These are phyloP conservation scores for Acrossocheilus fasciatus DNA, from an alignment of 2,797 vertebrate species.

Conservation along the genomic window DNA sequence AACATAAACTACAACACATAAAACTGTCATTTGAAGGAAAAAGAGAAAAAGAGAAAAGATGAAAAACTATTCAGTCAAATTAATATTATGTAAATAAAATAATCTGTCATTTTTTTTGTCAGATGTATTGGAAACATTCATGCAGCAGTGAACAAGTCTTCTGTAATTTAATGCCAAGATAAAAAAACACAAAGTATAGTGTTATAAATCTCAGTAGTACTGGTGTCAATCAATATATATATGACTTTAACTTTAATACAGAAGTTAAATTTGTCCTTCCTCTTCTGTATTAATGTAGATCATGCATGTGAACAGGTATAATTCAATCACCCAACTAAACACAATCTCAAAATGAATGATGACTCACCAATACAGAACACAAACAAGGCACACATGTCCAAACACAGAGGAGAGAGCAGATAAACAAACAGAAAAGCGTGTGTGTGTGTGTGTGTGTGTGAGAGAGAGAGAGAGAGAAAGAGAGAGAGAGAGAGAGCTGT, in stretches of 20 bases:
- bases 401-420: neutral
- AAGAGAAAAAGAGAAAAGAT: neutral
- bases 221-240: neutral
- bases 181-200: neutral
- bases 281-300: neutral
- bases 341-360: too few relatives aligned
- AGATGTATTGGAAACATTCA: neutral
- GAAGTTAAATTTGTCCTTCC: neutral
- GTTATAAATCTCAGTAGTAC: neutral
- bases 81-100: too few relatives aligned
- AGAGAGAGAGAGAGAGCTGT: neutral
- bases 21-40: neutral
- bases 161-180: neutral
- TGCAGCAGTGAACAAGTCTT: neutral
- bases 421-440: neutral
- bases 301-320: neutral
- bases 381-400: neutral
- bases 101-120: too few relatives aligned
- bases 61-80: neutral
- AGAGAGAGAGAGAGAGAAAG: too few relatives aligned
- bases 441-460: neutral
- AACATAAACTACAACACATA: too few relatives aligned
- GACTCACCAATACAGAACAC: neutral
- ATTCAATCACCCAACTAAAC: too few relatives aligned
- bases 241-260: neutral